Base-by-base conservation (phyloP, 2,888 invertebrate species). In the Bombylius major region DNA sequence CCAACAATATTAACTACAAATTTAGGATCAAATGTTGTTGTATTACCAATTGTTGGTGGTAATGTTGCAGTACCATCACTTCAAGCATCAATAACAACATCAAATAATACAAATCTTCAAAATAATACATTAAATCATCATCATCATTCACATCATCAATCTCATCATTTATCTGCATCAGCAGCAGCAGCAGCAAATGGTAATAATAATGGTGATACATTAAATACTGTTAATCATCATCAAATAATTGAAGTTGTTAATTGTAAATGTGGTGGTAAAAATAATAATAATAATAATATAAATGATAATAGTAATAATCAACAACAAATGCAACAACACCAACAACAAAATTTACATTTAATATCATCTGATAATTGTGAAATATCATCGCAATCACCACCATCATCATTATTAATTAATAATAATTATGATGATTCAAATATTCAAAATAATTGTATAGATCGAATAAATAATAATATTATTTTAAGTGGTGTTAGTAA, bases 21-120 rank as follows among this genome's bases (percentile, higher is more conserved):
- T 55, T 55, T 55, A 55, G 55, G 55, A 47, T 51, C 51, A 55
- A 50, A 55, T 39, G 9, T 31, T 9, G 50, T 47, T 36, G 50
- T 54, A 42, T 46, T 50, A 36, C 50, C 55, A 33, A 50, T 33
- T 51, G 50, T 46, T 36, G 34, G 7, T 36, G 34, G 34, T 36
- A 36, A 36, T 8, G 8, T 36, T 36, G 34, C 34, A 50, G 47
- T 55, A 55, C 44, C 46, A 46, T 50, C 47, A 50, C 47, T 46
- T 55, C 47, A 47, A 23, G 23, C 12, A 44, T 44, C 49, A 49
- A 44, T 50, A 54, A 32, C 54, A 54, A 34, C 54, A 54, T 13
- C 39, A 54, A 42, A 54, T 50, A 44, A 49, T 50, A 45, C 54
- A 54, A 50, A 33, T 54, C 44, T 44, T 54, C 44, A 54, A 54